Evolutionary conservation across 2,888 invertebrate species (phyloP), one percentile per base, ranked within the genome.

Genomic region (Buathra laborator): DNA sequence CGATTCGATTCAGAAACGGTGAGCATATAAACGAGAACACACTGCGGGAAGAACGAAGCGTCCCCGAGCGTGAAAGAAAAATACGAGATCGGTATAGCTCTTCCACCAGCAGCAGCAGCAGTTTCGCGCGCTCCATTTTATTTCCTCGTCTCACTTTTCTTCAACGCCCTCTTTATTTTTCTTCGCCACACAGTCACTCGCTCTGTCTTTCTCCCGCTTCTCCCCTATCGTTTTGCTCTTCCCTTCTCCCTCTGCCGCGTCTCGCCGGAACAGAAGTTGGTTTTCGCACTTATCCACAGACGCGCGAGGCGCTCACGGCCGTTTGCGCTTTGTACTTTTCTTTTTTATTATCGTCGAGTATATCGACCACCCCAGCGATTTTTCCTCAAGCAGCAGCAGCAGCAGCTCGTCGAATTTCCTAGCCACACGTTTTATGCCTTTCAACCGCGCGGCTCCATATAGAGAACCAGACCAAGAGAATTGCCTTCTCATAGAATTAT

Each of bases 211-310:
- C 46, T 4, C 59, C 19, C 14, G 10, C 68, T 53, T 44, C 64
- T 24, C 19, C 6, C 48, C 62, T 14, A 64, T 19, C 68, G 12
- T 48, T 53, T 66, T 44, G 46, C 68, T 48, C 9, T 66, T 78
- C 66, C 32, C 43, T 37, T n/a, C 37, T 46, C 44, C 46, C 51
- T 37, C 43, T 64, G 29, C 62, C 32, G 5, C 37, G 75, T 75
- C 72, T 62, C 76, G 77, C 68, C 67, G 80, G 86, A 86, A 87
- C 86, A 88, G 86, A 89, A 90, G 90, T 89, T 90, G 86, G 87
- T 88, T 90, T 88, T 87, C 86, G 87, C 90, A 89, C 89, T 90
- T 89, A 89, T 89, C 88, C 87, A 81, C 85, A 83, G 87, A 83
- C 83, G 86, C 85, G 83, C 76, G 64, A 71, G 43, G 68, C 64